phyloP scores from a whole-genome alignment of 1,140 invertebrate genomes.

The Carcinoscorpius rotundicauda region DNA sequence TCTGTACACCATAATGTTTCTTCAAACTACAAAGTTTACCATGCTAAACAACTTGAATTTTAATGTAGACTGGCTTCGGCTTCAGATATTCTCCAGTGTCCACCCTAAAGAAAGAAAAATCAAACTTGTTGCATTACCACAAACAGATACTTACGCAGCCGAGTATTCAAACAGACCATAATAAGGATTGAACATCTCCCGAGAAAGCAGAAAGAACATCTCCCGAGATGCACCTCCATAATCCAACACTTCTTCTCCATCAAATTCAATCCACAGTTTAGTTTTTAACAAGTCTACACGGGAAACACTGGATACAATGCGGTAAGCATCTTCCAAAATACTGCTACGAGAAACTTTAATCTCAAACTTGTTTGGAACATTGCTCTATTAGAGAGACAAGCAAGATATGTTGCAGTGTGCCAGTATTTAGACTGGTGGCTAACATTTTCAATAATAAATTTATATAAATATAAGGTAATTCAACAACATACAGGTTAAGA shows the following conservation, averaged over 20 bases:
- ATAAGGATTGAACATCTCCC: constrained; percentile 99
- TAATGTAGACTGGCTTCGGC: no score
- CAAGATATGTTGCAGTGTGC: no score
- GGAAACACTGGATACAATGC: constrained; percentile 68
- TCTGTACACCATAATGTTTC: no score
- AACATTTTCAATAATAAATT: no score
- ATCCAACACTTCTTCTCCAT: constrained; percentile 91
- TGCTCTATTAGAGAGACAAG: constrained; percentile 21
- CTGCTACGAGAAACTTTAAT: constrained; percentile 78
- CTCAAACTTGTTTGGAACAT: constrained; percentile 95
- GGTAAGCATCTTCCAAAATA: constrained; percentile 85
- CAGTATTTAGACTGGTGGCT: no score
- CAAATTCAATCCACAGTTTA: constrained; percentile 97
- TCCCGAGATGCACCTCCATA: constrained; percentile 94
- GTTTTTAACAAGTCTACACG: constrained; percentile 83
- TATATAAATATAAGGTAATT: no score
- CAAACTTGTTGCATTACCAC: no score
- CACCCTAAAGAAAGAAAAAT: no score
- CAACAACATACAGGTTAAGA: no score
- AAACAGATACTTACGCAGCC: constrained; percentile 59
- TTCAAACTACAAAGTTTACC: no score
- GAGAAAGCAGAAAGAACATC: constrained; percentile 97
- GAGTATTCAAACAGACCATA: constrained; percentile 99
- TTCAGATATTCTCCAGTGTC: no score
- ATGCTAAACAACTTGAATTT: no score